Base-by-base conservation (phyloP, 1,140 invertebrate genomes). In the Drosophila quadrilineata region DNA sequence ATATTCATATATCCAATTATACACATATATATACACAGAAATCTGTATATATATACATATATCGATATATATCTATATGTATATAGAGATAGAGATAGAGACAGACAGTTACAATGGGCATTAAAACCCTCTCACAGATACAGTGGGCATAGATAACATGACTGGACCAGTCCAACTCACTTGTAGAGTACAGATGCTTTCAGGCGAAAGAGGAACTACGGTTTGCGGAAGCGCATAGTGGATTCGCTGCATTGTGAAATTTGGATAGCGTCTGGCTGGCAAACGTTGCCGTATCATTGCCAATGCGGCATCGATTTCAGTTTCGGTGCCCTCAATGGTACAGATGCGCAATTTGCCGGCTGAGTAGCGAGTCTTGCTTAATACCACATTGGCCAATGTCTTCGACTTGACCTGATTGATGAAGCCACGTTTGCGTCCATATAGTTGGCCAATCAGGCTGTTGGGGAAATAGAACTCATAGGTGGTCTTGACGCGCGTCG, bases 381-480 rank as follows among this genome's bases (percentile, higher is more conserved):
- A 92, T 43, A 93, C 90, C 35, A 98, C 94, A 71, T 92, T 94
- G 10, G 96, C 95, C 71, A 94, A 92, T 0, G 95, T 94, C 71
- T 94, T 93, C 2, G 92, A 89, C 87, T 96, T 96, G 36, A 99
- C 95, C 71, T 92, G 92, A 46, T 94, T 94, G 8, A 98, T 93
- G 90, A 94, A 95, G n/a, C 91, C 91, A 14, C 97, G 96, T 71
- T 94, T 93, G 73, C 93, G 93, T 21, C 98, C 97, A 87, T 98
- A 98, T 50, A 99, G 91, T 26, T 94, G 92, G 9, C 97, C 97
- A 60, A 97, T 96, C 36, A 97, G 87, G 33, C 91, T 89, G 72
- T 94, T 93, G 6, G 96, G 95, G 72, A 98, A 93, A 66, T 94
- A 91, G 90, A 98, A 98, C 82, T 98, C 93, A 71, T 94, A 95